phyloP scores from a whole-genome alignment of 2,113 vertebrate genomes.

The Malurus cyaneus region DNA sequence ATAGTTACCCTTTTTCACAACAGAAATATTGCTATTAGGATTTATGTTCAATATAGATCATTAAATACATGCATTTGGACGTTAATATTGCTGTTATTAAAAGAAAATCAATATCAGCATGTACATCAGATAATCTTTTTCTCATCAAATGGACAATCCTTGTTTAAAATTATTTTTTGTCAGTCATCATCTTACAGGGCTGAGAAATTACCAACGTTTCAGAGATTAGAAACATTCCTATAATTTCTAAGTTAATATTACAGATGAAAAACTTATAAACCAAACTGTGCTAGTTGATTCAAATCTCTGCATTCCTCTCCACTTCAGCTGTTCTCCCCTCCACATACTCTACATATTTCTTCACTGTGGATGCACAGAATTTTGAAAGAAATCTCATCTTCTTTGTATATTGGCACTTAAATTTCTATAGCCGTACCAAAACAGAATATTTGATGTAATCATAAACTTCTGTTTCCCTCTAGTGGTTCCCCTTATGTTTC shows the following conservation, averaged over 20 bases:
- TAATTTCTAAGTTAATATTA: neutral
- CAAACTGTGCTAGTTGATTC: neutral
- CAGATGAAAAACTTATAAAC: neutral
- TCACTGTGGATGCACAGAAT: neutral
- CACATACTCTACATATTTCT: neutral
- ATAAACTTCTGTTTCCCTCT: accelerated
- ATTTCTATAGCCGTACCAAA: neutral
- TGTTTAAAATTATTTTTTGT: neutral
- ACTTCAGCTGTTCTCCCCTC: neutral
- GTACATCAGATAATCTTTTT: neutral
- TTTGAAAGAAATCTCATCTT: neutral
- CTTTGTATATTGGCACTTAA: neutral
- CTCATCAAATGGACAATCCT: neutral
- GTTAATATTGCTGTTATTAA: neutral
- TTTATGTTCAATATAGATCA: neutral
- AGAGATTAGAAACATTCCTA: neutral
- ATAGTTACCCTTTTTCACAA: neutral
- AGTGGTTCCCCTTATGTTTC: neutral
- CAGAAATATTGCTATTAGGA: neutral
- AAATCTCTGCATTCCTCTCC: neutral
- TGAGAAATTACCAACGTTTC: neutral
- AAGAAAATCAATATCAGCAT: neutral
- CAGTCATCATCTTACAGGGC: accelerated
- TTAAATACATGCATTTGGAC: neutral
- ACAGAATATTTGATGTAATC: neutral